Evolutionary conservation across 2,888 invertebrate genomes (phyloP).

Genomic region (Brachyopa scutellaris): DNA sequence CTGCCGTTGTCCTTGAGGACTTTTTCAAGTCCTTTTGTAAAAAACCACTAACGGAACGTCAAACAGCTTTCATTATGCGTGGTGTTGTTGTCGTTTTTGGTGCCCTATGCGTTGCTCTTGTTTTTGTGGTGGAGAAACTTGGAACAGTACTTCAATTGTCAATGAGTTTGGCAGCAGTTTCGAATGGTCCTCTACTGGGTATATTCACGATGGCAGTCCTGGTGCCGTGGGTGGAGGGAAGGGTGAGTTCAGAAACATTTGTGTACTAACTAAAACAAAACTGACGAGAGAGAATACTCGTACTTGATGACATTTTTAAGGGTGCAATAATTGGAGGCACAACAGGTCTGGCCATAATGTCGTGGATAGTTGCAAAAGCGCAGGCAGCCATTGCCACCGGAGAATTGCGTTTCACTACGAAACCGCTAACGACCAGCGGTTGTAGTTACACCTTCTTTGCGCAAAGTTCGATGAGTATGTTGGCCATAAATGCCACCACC

Average conservation of each 20-base stretch:
- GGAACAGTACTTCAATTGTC: conserved; percentile 88
- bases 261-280: conserved; percentile 37
- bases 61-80: conserved; percentile 86
- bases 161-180: conserved; percentile 85
- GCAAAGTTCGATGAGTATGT: conserved; percentile 77
- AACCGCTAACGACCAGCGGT: conserved; percentile 83
- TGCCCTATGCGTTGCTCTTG: conserved; percentile 84
- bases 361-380: conserved; percentile 84
- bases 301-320: conserved; percentile 76
- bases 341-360: conserved; percentile 82
- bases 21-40: conserved; percentile 85
- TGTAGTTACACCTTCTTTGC: conserved; percentile 83
- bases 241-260: conserved; percentile 79
- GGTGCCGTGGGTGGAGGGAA: conserved; percentile 86
- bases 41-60: conserved; percentile 83
- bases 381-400: conserved; percentile 83
- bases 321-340: conserved; percentile 84
- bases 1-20: conserved; percentile 89
- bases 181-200: conserved; percentile 86
- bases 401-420: conserved; percentile 82
- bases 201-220: conserved; percentile 87
- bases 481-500: conserved; percentile 75
- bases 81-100: conserved; percentile 86
- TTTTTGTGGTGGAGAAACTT: conserved; percentile 86
- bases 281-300: conserved; percentile 43